phyloP scores from a whole-genome alignment of 2,113 vertebrate genomes.

The Saccopteryx bilineata region DNA sequence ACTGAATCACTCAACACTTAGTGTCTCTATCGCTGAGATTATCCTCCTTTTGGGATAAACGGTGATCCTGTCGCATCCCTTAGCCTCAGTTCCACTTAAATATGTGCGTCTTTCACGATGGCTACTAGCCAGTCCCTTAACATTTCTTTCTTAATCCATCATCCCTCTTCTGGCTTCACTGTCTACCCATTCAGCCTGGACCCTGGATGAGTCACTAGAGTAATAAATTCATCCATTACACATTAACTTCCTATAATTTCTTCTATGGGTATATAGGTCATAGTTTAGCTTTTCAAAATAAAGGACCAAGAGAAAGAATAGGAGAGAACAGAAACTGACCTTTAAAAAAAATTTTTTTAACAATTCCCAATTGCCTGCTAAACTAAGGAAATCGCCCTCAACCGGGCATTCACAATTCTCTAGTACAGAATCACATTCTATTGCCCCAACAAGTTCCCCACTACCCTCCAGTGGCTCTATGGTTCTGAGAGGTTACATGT shows the following conservation, averaged over 20 bases:
- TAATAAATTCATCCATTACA: neutral
- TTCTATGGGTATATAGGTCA: neutral
- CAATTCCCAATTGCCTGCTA: neutral
- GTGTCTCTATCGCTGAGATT: neutral
- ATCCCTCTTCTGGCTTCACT: neutral
- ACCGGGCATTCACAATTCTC: neutral
- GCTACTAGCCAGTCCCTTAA: neutral
- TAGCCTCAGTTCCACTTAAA: neutral
- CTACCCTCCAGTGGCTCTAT: neutral
- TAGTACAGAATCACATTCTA: neutral
- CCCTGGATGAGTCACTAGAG: neutral
- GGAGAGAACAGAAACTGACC: neutral
- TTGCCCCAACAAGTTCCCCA: neutral
- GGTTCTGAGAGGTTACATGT: neutral
- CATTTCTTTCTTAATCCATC: neutral
- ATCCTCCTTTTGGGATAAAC: neutral
- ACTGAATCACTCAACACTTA: neutral
- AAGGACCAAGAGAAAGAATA: neutral
- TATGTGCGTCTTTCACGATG: neutral
- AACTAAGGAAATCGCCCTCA: neutral
- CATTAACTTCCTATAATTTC: neutral
- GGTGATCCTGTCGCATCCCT: neutral
- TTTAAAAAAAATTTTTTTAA: neutral
- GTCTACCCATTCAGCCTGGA: neutral
- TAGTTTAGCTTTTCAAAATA: constrained; percentile 14